phyloP scores from a whole-genome alignment of 2,797 vertebrate species.

The Scolopax bukidnonensis region DNA sequence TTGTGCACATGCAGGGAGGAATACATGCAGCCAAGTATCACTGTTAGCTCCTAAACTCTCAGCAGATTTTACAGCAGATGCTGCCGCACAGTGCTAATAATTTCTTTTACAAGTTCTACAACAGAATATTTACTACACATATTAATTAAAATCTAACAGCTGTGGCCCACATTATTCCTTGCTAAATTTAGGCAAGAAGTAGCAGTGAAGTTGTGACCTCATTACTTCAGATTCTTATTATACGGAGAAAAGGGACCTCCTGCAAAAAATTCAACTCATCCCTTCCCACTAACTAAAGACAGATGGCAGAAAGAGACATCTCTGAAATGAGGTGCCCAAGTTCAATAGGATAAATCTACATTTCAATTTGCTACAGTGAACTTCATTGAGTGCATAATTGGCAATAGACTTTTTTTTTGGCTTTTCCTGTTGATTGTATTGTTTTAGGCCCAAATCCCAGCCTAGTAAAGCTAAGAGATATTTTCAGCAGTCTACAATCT shows the following conservation, averaged over 20 bases:
- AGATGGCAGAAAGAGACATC: background rate
- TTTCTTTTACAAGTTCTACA: background rate
- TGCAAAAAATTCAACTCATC: background rate
- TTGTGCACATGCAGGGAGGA: background rate
- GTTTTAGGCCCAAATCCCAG: background rate
- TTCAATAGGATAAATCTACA: background rate
- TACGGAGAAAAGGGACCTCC: background rate
- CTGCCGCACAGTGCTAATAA: background rate
- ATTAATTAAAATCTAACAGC: slow-evolving; percentile 53
- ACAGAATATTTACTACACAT: slow-evolving; percentile 31
- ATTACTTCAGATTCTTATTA: background rate
- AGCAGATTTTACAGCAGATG: slow-evolving; percentile 36
- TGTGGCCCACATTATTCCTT: background rate
- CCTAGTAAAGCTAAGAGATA: background rate
- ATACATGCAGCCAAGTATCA: background rate
- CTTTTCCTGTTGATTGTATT: background rate
- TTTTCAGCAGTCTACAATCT: background rate
- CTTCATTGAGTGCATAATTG: background rate
- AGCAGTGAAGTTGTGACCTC: background rate
- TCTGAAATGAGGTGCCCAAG: background rate
- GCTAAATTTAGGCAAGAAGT: background rate
- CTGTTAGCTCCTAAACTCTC: background rate
- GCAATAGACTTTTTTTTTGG: background rate
- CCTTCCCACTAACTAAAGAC: background rate
- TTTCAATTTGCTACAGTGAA: background rate